A percentile compares a stretch with the other conserved stretches of the same genome.
These are phyloP conservation scores for Octomys mimax DNA, from an alignment of 2,797 vertebrate genomes.

Conservation along the genomic window DNA sequence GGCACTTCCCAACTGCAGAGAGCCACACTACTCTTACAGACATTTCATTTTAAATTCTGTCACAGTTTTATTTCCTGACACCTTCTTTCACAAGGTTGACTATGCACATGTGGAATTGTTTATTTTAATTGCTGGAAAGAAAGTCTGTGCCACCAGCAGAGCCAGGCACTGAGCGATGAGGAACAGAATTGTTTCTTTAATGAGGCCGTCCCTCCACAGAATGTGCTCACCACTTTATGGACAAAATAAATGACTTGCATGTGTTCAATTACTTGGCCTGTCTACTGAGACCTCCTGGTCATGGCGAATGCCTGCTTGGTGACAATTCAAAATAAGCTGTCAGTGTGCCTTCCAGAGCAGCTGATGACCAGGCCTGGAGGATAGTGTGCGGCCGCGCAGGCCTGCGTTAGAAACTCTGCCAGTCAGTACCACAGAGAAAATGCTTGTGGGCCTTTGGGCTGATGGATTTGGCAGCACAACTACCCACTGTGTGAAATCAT, in stretches of 20 bases:
- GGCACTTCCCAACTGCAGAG: not conserved
- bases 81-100: not conserved
- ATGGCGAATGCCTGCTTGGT: not conserved
- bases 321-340: not conserved
- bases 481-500: not conserved
- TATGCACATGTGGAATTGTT: not conserved
- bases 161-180: not conserved
- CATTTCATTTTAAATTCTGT: not conserved
- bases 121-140: not conserved
- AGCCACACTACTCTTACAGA: not conserved
- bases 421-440: not conserved
- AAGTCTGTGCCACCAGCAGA: not conserved
- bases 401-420: no score
- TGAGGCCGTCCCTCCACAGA: not conserved
- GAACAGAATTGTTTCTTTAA: not conserved
- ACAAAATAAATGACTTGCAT: conserved; percentile 23
- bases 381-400: not conserved
- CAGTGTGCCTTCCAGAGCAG: not conserved
- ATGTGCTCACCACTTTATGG: not conserved
- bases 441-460: not conserved
- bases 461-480: not conserved
- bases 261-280: not conserved
- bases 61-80: conserved; percentile 6
- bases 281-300: not conserved
- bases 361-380: not conserved